Conservation (phyloP, 2,888 invertebrate genomes). For the Pristionchus japonicus region DNA sequence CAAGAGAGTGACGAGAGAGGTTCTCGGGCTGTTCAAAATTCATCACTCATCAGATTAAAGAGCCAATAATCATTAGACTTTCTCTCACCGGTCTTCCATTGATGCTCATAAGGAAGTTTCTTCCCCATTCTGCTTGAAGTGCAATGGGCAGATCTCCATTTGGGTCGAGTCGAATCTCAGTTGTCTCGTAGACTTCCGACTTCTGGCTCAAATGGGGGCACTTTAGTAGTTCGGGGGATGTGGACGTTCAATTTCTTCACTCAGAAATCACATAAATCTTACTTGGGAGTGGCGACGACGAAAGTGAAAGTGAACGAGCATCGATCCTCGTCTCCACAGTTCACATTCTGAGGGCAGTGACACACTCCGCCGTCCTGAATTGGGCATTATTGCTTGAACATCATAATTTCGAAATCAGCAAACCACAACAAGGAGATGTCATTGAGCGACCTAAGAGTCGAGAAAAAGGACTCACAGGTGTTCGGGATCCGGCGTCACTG, state of each 20-base stretch:
- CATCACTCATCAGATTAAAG: not conserved
- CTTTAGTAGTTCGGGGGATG: not conserved
- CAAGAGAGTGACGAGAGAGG: not conserved
- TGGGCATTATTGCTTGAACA: not conserved
- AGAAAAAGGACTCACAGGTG: not conserved
- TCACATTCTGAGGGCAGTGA: not conserved
- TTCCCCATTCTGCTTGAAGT: constrained; percentile 3
- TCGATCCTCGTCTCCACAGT: constrained; percentile 3
- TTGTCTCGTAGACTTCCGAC: constrained; percentile 22
- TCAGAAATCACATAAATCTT: not conserved
- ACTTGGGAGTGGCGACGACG: constrained; percentile 42
- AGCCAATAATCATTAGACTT: too few species aligned
- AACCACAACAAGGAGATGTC: not conserved
- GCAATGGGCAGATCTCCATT: constrained; percentile 9
- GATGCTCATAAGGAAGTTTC: not conserved
- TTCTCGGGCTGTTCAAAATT: not conserved
- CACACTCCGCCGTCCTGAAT: constrained; percentile 42
- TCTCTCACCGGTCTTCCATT: constrained; percentile 35
- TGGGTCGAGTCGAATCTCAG: constrained; percentile 25
- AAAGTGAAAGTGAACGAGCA: constrained; percentile 44
- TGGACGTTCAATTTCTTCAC: not conserved
- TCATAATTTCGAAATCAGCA: not conserved
- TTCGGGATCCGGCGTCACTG: constrained; percentile 26
- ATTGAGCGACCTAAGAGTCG: too few species aligned
- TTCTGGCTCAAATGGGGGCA: not conserved